Percentiles rank a stretch among this genome's conserved stretches.
Conservation (phyloP, 2,797 vertebrate species). For the Chaenodraco wilsoni region DNA sequence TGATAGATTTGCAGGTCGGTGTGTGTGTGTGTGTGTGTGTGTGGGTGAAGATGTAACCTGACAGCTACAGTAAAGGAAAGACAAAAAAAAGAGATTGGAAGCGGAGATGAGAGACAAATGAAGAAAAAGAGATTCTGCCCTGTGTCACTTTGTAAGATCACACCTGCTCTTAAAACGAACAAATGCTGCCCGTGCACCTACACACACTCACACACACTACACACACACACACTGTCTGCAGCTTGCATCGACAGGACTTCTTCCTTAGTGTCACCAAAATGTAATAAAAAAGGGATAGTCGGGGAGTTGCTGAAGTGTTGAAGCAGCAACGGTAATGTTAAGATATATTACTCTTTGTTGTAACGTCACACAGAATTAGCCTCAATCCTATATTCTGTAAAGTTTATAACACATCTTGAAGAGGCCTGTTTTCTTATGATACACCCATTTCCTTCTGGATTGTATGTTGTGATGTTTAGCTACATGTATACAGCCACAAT, state of each 20-base stretch:
- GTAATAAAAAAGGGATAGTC: constrained; percentile 6
- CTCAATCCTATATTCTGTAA: background rate
- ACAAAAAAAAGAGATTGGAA: background rate
- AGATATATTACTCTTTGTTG: background rate
- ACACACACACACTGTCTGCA: constrained; percentile 24
- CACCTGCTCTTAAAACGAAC: constrained; percentile 31
- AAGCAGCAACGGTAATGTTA: constrained; percentile 18
- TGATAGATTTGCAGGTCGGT: constrained; percentile 43
- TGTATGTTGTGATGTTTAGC: background rate
- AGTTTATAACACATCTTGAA: constrained; percentile 14
- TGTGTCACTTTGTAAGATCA: constrained; percentile 24
- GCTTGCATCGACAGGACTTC: constrained; percentile 31
- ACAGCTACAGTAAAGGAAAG: constrained; percentile 12
- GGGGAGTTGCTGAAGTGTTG: constrained; percentile 4
- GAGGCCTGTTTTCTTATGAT: background rate
- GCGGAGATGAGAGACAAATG: constrained; percentile 20
- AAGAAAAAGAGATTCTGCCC: constrained; percentile 17
- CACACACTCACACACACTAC: background rate
- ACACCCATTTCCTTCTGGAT: too few relatives aligned
- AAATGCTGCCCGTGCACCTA: background rate
- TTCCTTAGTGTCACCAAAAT: constrained; percentile 32
- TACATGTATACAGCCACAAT: background rate
- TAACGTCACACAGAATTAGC: background rate
- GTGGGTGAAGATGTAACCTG: constrained; percentile 11
- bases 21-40: background rate